phyloP scores from a whole-genome alignment of 2,113 vertebrate genomes.

The Sinocyclocheilus anshuiensis region DNA sequence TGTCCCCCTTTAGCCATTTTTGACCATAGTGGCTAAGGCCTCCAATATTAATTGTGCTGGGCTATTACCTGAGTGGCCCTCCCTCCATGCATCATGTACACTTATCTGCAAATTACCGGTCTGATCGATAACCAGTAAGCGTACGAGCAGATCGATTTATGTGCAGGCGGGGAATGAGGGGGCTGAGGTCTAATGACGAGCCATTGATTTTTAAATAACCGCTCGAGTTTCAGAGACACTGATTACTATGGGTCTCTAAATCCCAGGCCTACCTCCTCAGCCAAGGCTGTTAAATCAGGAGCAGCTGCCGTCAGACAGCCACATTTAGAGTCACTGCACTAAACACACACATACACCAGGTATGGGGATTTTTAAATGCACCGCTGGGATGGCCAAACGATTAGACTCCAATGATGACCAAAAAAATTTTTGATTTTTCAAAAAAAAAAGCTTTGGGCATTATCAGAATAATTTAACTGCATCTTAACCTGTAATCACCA shows the following conservation, averaged over 20 bases:
- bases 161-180: slow-evolving; percentile 56
- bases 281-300: slow-evolving; percentile 56
- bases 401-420: slow-evolving; percentile 24
- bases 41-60: slow-evolving; percentile 57
- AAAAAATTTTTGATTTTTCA: too few relatives aligned
- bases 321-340: slow-evolving; percentile 48
- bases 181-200: slow-evolving; percentile 61
- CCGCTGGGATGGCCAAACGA: slow-evolving; percentile 25
- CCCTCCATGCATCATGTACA: slow-evolving; percentile 57
- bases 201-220: slow-evolving; percentile 69
- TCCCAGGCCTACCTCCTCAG: slow-evolving; percentile 39
- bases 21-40: slow-evolving; percentile 35
- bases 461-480: background rate
- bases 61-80: slow-evolving; percentile 53
- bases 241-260: slow-evolving; percentile 59
- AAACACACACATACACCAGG: slow-evolving; percentile 15
- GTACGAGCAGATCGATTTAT: slow-evolving; percentile 58
- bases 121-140: slow-evolving; percentile 60
- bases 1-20: background rate
- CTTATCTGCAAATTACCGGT: slow-evolving; percentile 64
- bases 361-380: slow-evolving; percentile 32
- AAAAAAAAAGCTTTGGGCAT: background rate
- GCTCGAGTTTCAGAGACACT: slow-evolving; percentile 68
- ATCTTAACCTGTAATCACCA: background rate
- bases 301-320: slow-evolving; percentile 52